Base-by-base conservation (phyloP, 23 tunicate species). In the Oikopleura albicans region DNA sequence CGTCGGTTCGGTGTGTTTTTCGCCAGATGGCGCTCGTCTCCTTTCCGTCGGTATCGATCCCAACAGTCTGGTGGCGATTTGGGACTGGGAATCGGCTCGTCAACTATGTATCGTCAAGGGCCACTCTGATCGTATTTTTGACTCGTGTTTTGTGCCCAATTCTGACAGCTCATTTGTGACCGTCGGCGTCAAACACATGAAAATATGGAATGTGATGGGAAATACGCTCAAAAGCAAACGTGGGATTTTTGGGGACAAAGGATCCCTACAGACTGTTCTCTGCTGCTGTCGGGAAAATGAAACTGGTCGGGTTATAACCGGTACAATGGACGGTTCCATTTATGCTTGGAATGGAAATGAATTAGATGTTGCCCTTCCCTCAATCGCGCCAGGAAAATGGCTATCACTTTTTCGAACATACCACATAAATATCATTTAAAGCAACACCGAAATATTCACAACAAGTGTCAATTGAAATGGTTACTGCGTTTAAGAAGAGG, bases 1-100 rank as follows among this genome's bases (percentile, higher is more conserved):
- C 22, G 89, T 95, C 0, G 96, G 91, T 2, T 66, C 91, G 38
- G 83, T 95, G 35, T 66, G 89, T 35, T 95, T 95, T 66, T 71
- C 79, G 2, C 4, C 79, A 27, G 27, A n/a, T n/a, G 79, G 12
- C 1, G 33, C 86, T 87, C 87, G 87, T 79, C 83, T 95, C 0
- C 91, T 88, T 0, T 95, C 99, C 22, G 90, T 95, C 40, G 99
- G 99, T 0, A 57, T 95, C 16, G 99, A 95, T 85, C 84, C 88
- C 31, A 84, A 87, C 40, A 87, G 84, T 84, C 87, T 89, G 0
- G 36, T 95, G 59, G 90, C 89, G 0, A 84, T 95, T 28, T 95
- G 99, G 99, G 96, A 95, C 41, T 95, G 99, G 99, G 89, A 85
- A 86, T 86, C 83, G 4, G 99, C 96, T 41, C 83, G 91, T 66